These are phyloP conservation scores for Spodoptera litura DNA, from an alignment of 1,140 invertebrate species.

Conservation along the genomic window DNA sequence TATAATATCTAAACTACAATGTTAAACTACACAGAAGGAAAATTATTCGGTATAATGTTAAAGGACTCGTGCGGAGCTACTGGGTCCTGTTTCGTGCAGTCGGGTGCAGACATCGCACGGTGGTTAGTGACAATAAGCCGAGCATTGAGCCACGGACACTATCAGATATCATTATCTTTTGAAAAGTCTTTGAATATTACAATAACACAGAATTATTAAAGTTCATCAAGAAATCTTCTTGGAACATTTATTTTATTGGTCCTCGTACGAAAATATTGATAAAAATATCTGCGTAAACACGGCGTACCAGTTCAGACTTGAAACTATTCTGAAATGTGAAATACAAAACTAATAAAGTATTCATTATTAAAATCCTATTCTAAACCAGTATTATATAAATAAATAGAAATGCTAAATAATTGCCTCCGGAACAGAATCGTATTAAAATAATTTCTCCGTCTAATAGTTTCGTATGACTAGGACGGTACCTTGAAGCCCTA, in stretches of 20 bases:
- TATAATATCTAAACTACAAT: too few relatives aligned
- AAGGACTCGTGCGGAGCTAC: conserved; percentile 2
- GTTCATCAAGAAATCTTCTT: background rate
- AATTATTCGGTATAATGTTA: background rate
- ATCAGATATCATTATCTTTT: too few relatives aligned
- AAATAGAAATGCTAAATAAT: conserved; percentile 3
- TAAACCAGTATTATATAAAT: background rate
- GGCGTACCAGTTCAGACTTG: background rate
- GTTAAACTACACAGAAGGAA: too few relatives aligned
- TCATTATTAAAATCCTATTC: too few relatives aligned
- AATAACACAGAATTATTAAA: background rate
- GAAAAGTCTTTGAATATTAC: background rate
- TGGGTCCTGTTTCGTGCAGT: background rate
- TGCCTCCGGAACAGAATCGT: conserved; percentile 18
- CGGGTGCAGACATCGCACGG: background rate
- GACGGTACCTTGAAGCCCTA: conserved; percentile 20
- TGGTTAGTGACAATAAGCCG: background rate
- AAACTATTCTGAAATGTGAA: background rate
- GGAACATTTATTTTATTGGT: background rate
- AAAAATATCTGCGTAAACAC: too few relatives aligned
- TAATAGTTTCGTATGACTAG: conserved; percentile 27
- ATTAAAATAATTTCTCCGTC: conserved; percentile 26
- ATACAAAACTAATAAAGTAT: too few relatives aligned
- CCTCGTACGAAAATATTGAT: too few relatives aligned
- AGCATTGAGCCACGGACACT: too few relatives aligned